These are phyloP conservation scores for Arizona elegans DNA, from an alignment of 2,113 vertebrate species.

Conservation along the genomic window DNA sequence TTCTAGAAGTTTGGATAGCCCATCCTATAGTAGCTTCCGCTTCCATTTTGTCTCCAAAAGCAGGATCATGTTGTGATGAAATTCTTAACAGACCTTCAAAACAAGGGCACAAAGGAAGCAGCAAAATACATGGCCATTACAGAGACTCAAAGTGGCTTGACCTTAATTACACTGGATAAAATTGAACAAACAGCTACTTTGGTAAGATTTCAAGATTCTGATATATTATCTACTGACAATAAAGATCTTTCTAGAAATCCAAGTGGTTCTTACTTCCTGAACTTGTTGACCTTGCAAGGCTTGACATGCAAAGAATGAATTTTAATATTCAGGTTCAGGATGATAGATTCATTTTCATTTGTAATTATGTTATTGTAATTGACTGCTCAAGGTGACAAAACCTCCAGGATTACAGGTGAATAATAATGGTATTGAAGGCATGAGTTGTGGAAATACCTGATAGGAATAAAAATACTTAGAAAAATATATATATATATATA, in stretches of 20 bases:
- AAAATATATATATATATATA: no score
- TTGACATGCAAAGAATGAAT: neutral
- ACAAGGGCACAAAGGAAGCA: neutral
- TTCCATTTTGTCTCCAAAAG: neutral
- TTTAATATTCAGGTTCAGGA: neutral
- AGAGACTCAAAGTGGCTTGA: neutral
- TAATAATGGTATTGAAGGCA: neutral
- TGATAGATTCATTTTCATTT: neutral
- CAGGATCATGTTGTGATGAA: neutral
- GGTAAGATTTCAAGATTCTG: neutral
- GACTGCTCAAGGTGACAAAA: neutral
- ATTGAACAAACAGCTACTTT: neutral
- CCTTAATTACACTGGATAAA: neutral
- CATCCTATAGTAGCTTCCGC: neutral
- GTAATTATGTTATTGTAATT: neutral
- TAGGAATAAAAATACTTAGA: neutral
- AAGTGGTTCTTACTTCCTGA: neutral
- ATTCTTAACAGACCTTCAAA: neutral
- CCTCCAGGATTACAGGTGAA: neutral
- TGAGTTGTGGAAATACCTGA: neutral
- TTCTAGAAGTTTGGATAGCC: neutral
- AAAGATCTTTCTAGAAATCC: neutral
- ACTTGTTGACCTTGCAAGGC: neutral
- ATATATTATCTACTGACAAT: neutral
- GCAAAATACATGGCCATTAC: neutral